A percentile compares a stretch with the other conserved stretches of the same genome.
Conservation (phyloP, 2,888 invertebrate genomes). For the Dascillus cervinus region DNA sequence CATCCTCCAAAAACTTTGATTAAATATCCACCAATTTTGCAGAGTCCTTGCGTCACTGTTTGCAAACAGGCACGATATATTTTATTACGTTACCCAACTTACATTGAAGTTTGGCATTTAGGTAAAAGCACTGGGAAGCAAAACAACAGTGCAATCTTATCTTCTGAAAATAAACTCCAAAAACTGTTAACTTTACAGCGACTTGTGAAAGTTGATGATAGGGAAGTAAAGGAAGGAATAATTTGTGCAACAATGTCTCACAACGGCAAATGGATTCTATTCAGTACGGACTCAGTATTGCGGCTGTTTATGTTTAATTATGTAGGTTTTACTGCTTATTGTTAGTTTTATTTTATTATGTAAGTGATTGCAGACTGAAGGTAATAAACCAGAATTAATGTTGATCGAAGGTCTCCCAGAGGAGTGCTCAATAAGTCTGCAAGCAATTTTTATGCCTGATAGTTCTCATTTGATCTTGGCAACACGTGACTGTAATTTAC, state of each 20-base stretch:
- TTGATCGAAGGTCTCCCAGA: constrained; percentile 37
- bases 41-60: constrained; percentile 50
- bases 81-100: constrained; percentile 45
- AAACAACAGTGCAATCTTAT: constrained; percentile 34
- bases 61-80: constrained; percentile 49
- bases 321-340: constrained; percentile 34
- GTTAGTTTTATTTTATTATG: not conserved
- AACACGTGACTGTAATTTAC: constrained; percentile 37
- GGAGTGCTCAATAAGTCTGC: constrained; percentile 35
- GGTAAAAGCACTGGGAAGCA: constrained; percentile 40
- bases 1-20: constrained; percentile 59
- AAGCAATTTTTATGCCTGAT: constrained; percentile 40
- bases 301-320: constrained; percentile 59
- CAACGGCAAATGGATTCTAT: constrained; percentile 64
- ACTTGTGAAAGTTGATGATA: constrained; percentile 30
- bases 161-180: constrained; percentile 49
- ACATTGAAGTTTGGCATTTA: constrained; percentile 59
- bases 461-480: constrained; percentile 41
- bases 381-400: constrained; percentile 28
- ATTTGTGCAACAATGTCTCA: constrained; percentile 62
- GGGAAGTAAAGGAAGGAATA: constrained; percentile 55
- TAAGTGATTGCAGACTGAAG: constrained; percentile 10
- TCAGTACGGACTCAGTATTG: constrained; percentile 60
- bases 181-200: constrained; percentile 64
- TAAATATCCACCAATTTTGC: constrained; percentile 66